Conservation (phyloP, 1,140 invertebrate genomes). For the Saccostrea cuccullata region DNA sequence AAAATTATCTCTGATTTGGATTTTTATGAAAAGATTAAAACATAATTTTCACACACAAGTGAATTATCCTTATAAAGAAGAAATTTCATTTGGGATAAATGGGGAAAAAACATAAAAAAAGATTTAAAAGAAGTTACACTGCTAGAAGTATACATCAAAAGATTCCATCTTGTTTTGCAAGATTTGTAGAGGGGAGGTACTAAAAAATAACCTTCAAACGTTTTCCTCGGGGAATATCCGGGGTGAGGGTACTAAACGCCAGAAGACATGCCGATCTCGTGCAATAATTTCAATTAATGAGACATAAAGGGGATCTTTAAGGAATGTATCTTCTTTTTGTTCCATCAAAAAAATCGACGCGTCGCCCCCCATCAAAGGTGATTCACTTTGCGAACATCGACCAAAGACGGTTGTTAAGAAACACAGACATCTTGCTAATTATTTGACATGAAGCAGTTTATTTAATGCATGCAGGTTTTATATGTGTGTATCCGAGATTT, state of each 20-base stretch:
- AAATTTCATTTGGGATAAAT: no score
- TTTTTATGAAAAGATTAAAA: background rate
- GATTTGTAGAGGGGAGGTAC: background rate
- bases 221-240: background rate
- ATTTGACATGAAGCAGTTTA: slow-evolving; percentile 19
- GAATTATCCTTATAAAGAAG: no score
- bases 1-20: background rate
- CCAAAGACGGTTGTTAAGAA: slow-evolving; percentile 8
- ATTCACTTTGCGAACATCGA: background rate
- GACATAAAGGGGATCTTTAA: background rate
- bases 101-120: no score
- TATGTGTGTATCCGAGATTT: background rate
- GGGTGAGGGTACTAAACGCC: background rate
- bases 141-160: background rate
- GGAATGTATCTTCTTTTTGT: background rate
- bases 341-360: background rate
- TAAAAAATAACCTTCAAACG: background rate
- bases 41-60: background rate
- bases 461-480: background rate
- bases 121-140: background rate
- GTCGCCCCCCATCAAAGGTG: slow-evolving; percentile 10
- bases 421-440: slow-evolving; percentile 25
- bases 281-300: background rate
- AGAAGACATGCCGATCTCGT: background rate
- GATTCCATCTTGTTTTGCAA: background rate